Evolutionary conservation across 2,888 invertebrate genomes (phyloP).

Genomic region (Alloplasta piceator): DNA sequence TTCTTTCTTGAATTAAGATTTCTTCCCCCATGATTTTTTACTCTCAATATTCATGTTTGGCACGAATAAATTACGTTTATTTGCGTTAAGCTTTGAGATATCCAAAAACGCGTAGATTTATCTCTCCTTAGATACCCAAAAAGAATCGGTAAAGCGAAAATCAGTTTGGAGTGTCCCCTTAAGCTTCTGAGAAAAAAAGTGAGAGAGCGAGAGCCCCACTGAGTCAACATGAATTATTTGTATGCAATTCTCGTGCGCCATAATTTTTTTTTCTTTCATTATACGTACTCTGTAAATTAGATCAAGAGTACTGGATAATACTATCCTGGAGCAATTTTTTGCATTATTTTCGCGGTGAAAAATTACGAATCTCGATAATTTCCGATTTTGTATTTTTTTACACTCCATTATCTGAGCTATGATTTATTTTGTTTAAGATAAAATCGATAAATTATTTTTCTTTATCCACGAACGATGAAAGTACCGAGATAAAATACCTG

Average conservation of each 20-base stretch:
- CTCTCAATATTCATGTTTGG: conserved; percentile 46
- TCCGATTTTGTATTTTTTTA: conserved; percentile 27
- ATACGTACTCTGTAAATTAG: neutral
- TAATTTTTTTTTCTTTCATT: conserved; percentile 15
- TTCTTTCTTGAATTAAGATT: conserved; percentile 26
- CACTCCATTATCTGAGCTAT: conserved; percentile 5
- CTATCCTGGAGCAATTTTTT: neutral
- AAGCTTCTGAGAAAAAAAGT: conserved; percentile 7
- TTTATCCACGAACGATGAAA: conserved; percentile 1
- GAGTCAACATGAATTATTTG: conserved; percentile 14
- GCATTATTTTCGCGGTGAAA: conserved; percentile 5
- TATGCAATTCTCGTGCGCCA: conserved; percentile 21
- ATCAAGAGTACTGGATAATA: neutral
- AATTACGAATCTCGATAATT: conserved; percentile 12
- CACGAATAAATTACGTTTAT: conserved; percentile 68
- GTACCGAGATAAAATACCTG: conserved; percentile 1
- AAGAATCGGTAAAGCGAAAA: neutral
- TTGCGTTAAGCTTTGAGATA: conserved; percentile 59
- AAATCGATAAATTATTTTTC: conserved; percentile 6
- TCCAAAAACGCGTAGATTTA: neutral
- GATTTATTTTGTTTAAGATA: conserved; percentile 17
- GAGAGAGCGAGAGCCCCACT: neutral
- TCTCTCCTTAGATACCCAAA: neutral
- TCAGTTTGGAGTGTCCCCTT: neutral
- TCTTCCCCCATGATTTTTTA: conserved; percentile 36